Conservation (phyloP, 2,888 invertebrate species). For the Drosophila kokeensis region DNA sequence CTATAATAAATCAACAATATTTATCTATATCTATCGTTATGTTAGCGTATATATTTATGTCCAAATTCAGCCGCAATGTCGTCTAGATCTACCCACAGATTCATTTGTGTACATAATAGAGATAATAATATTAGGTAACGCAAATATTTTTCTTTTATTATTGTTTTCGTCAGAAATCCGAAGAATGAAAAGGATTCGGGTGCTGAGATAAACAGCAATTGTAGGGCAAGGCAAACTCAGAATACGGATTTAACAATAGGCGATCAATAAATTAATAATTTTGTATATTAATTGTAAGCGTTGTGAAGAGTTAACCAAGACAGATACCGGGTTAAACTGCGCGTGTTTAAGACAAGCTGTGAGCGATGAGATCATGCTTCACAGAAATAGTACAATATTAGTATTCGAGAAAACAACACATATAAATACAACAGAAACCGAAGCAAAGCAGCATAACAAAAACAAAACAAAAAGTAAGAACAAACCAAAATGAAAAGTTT, state of each 20-base stretch:
- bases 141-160: neutral
- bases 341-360: conserved; percentile 65
- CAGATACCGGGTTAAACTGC: conserved; percentile 58
- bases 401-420: conserved; percentile 55
- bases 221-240: neutral
- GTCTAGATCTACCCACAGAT: neutral
- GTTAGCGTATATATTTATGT: neutral
- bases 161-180: neutral
- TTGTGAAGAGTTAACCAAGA: conserved; percentile 43
- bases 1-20: neutral
- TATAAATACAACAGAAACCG: conserved; percentile 41
- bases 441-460: conserved; percentile 59
- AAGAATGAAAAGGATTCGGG: neutral
- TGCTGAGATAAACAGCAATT: neutral
- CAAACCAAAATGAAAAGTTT: conserved; percentile 7
- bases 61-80: neutral
- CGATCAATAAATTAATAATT: conserved; percentile 13
- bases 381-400: conserved; percentile 70
- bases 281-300: conserved; percentile 25
- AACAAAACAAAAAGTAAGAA: conserved; percentile 50
- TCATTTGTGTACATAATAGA: neutral
- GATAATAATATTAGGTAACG: neutral
- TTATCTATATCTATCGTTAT: neutral
- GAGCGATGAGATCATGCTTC: conserved; percentile 77
- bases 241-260: conserved; percentile 3